Evolutionary conservation across 2,888 invertebrate genomes (phyloP).

Genomic region (Erannis defoliaria): DNA sequence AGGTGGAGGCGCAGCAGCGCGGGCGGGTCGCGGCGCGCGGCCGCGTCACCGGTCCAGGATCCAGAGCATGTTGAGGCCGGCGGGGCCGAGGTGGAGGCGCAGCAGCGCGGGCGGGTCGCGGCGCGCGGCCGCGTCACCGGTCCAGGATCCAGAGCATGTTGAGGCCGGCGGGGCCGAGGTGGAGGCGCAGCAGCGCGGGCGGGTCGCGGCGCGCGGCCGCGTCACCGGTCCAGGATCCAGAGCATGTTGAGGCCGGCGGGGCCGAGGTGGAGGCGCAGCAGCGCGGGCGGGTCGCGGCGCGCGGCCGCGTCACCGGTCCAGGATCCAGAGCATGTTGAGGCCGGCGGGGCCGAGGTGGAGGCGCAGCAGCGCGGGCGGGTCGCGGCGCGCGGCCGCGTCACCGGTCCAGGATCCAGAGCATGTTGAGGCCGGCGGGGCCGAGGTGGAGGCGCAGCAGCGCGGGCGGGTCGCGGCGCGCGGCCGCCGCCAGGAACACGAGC

Average conservation of each 20-base stretch:
- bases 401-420: slow-evolving; percentile 92
- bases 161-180: slow-evolving; percentile 82
- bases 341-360: slow-evolving; percentile 75
- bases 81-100: too few relatives aligned
- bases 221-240: slow-evolving; percentile 88
- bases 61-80: too few relatives aligned
- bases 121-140: not conserved
- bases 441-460: slow-evolving; percentile 69
- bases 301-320: slow-evolving; percentile 79
- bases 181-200: slow-evolving; percentile 52
- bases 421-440: slow-evolving; percentile 88
- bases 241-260: slow-evolving; percentile 90
- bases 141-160: slow-evolving; percentile 94
- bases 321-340: slow-evolving; percentile 94
- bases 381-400: slow-evolving; percentile 43
- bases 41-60: too few relatives aligned
- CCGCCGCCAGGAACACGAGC: slow-evolving; percentile 92
- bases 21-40: too few relatives aligned
- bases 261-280: slow-evolving; percentile 72
- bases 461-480: slow-evolving; percentile 88
- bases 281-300: not conserved
- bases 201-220: not conserved
- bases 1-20: too few relatives aligned
- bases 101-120: not conserved
- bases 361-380: not conserved